Conservation (phyloP, 1,140 invertebrate genomes). For the Temnothorax longispinosus region DNA sequence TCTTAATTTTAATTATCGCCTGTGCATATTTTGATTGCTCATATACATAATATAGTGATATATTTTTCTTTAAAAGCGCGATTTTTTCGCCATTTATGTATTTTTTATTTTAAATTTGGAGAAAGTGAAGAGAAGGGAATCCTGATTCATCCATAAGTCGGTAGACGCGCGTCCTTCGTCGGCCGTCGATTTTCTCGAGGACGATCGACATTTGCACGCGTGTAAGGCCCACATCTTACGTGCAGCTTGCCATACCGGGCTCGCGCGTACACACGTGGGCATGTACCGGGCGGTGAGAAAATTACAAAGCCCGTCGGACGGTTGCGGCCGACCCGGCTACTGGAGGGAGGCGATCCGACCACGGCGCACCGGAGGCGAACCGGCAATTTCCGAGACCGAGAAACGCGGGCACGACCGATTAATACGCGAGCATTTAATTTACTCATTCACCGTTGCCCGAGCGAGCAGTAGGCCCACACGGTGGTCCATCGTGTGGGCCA, state of each 20-base stretch:
- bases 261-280: conserved; percentile 64
- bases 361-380: conserved; percentile 67
- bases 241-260: neutral
- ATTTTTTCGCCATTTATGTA: neutral
- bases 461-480: conserved; percentile 41
- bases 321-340: conserved; percentile 65
- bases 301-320: conserved; percentile 78
- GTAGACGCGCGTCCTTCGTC: conserved; percentile 19
- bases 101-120: neutral
- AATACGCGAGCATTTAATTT: conserved; percentile 80
- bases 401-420: conserved; percentile 77
- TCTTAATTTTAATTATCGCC: neutral
- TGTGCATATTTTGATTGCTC: neutral
- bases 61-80: neutral
- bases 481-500: conserved; percentile 67
- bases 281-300: conserved; percentile 79
- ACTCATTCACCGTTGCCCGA: conserved; percentile 77
- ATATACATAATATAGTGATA: neutral
- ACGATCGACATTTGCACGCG: conserved; percentile 7
- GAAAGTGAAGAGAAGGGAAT: neutral
- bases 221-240: conserved; percentile 33
- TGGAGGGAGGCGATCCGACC: conserved; percentile 36
- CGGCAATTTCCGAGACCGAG: conserved; percentile 78
- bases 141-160: neutral
- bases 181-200: conserved; percentile 41